These are phyloP conservation scores for Ypsolopha sequella DNA, from an alignment of 2,888 invertebrate species.

Conservation along the genomic window DNA sequence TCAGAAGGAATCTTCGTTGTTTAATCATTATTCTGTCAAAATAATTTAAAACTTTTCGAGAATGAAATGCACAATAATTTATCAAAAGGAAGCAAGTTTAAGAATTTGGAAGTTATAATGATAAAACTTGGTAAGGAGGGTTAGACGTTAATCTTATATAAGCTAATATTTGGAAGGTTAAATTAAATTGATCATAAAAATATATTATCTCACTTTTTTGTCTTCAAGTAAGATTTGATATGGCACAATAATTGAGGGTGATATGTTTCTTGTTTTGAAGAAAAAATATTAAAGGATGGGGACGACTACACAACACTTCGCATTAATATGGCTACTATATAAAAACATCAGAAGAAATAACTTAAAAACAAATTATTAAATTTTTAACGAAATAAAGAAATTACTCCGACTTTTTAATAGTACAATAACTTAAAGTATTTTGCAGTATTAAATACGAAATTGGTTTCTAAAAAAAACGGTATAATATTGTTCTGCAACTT, in stretches of 20 bases:
- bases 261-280: conserved; percentile 38
- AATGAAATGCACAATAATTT: conserved; percentile 1
- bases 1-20: background rate
- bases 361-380: no score
- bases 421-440: no score
- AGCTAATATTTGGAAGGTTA: conserved; percentile 9
- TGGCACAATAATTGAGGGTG: conserved; percentile 19
- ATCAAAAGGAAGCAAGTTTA: conserved; percentile 1
- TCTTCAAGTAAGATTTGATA: conserved; percentile 18
- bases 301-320: no score
- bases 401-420: no score
- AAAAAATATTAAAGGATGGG: no score
- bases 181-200: conserved; percentile 24
- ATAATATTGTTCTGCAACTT: no score
- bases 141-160: conserved; percentile 1
- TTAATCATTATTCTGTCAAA: background rate
- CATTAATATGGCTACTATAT: no score
- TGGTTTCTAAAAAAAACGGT: no score
- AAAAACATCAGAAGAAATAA: no score
- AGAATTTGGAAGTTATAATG: conserved; percentile 3
- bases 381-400: no score
- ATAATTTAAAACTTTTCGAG: background rate
- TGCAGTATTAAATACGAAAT: no score
- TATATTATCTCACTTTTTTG: conserved; percentile 33
- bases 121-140: background rate